Evolutionary conservation across 2,113 vertebrate genomes (phyloP).

Genomic region (Hypanus sabinus): DNA sequence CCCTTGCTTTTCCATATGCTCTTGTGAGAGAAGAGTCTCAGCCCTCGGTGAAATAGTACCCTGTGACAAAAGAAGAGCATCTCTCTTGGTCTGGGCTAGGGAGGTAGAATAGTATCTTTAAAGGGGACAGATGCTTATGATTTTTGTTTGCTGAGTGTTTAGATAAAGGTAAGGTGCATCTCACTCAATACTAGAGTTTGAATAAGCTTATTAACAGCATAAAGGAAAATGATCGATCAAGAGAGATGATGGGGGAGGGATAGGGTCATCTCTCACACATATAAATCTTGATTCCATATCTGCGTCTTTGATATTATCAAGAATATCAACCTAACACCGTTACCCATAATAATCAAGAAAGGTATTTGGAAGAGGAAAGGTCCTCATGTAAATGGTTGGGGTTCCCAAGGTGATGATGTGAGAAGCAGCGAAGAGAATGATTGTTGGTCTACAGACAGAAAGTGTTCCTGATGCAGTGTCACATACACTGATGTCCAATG

Average conservation of each 20-base stretch:
- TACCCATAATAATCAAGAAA: too few relatives aligned
- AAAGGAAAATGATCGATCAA: neutral
- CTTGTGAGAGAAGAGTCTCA: neutral
- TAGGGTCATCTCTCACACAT: neutral
- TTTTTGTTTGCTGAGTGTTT: neutral
- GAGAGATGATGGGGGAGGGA: neutral
- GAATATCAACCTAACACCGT: neutral
- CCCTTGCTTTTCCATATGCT: too few relatives aligned
- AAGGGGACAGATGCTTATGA: neutral
- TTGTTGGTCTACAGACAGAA: neutral
- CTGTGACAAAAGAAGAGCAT: neutral
- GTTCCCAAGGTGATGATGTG: neutral
- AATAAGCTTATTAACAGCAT: neutral
- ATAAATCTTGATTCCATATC: neutral
- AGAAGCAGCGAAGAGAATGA: neutral
- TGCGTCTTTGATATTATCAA: neutral
- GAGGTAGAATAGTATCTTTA: neutral
- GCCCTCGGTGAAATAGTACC: neutral
- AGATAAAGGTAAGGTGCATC: neutral
- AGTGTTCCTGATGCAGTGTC: neutral
- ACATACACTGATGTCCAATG: neutral
- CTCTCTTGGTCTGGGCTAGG: neutral
- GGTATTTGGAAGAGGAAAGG: neutral
- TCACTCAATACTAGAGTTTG: neutral
- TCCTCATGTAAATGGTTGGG: neutral